Evolutionary conservation across 1,140 invertebrate genomes (phyloP).

Genomic region (Camponotus floridanus): DNA sequence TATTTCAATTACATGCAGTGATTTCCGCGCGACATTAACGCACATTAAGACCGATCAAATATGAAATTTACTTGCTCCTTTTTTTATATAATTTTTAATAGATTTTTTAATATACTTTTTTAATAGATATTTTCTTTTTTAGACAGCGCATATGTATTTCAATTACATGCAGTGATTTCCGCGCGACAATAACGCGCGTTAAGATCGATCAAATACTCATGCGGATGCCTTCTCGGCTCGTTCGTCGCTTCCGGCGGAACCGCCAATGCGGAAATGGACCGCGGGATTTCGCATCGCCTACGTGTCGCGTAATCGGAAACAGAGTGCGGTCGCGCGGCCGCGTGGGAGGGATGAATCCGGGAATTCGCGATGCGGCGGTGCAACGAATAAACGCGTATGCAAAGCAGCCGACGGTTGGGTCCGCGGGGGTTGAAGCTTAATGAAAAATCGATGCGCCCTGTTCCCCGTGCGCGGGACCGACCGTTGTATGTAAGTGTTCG

Average conservation of each 20-base stretch:
- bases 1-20: not conserved
- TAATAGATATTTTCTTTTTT: too few relatives aligned
- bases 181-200: not conserved
- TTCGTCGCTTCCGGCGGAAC: conserved; percentile 22
- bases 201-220: conserved; percentile 3
- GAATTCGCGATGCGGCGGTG: conserved; percentile 49
- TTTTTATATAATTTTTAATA: too few relatives aligned
- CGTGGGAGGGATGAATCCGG: conserved; percentile 44
- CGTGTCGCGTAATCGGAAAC: conserved; percentile 51
- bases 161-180: not conserved
- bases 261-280: conserved; percentile 41
- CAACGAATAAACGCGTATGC: conserved; percentile 70
- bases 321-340: conserved; percentile 27
- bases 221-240: not conserved
- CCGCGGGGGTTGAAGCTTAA: conserved; percentile 63
- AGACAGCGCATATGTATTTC: too few relatives aligned
- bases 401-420: conserved; percentile 64
- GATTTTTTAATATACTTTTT: too few relatives aligned
- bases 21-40: conserved; percentile 7
- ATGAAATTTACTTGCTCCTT: too few relatives aligned
- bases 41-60: conserved; percentile 10
- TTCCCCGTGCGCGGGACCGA: conserved; percentile 32
- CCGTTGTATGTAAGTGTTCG: not conserved
- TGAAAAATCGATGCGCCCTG: conserved; percentile 73
- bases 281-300: conserved; percentile 33